Evolutionary conservation across 1,140 invertebrate species (phyloP).

Genomic region (Hestina assimilis): DNA sequence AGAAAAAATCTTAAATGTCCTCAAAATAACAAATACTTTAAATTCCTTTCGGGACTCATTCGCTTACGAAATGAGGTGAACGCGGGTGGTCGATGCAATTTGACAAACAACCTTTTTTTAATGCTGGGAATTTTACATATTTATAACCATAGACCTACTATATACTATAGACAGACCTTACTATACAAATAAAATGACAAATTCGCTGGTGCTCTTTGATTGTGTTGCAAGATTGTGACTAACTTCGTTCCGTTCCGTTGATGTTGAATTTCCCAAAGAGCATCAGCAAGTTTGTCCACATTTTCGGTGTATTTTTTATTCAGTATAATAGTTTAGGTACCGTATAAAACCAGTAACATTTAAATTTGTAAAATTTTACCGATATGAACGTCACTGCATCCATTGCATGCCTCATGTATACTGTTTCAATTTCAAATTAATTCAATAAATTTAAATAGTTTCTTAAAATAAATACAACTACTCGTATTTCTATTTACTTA

Average conservation of each 20-base stretch:
- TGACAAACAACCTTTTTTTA: slow-evolving; percentile 22
- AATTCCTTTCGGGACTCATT: slow-evolving; percentile 19
- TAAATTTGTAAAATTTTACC: slow-evolving; percentile 41
- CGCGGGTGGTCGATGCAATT: slow-evolving; percentile 27
- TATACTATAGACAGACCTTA: too few species aligned
- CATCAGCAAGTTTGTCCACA: too few species aligned
- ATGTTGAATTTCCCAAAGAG: too few species aligned
- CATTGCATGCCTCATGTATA: slow-evolving; percentile 32
- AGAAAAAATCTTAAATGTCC: slow-evolving; percentile 25
- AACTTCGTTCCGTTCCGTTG: too few species aligned
- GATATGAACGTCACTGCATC: slow-evolving; percentile 40
- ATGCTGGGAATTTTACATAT: slow-evolving; percentile 4
- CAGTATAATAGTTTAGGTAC: too few species aligned
- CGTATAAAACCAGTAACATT: slow-evolving; percentile 26
- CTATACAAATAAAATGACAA: too few species aligned
- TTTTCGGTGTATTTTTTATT: neutral
- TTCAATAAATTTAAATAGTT: slow-evolving; percentile 52
- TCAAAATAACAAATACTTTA: slow-evolving; percentile 25
- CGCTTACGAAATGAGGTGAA: slow-evolving; percentile 26
- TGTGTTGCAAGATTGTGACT: too few species aligned
- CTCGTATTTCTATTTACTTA: slow-evolving; percentile 14
- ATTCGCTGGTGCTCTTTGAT: too few species aligned
- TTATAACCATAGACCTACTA: too few species aligned
- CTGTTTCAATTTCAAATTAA: slow-evolving; percentile 53
- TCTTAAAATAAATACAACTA: slow-evolving; percentile 28